A percentile compares a stretch with the other conserved stretches of the same genome.
Conservation (phyloP, 2,888 invertebrate species). For the Dusona sp. region DNA sequence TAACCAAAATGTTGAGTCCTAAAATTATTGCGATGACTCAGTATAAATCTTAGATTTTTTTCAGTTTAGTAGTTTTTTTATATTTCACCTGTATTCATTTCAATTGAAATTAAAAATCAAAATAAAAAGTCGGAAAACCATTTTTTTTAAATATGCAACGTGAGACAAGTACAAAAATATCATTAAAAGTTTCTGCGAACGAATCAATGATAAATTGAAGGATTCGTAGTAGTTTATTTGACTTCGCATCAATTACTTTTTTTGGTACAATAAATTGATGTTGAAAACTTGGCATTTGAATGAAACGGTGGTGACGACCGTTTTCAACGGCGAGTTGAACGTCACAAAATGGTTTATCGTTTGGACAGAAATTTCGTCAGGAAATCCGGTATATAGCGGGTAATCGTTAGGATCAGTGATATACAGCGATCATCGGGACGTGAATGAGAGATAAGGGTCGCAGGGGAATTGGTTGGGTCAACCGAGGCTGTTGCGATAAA, state of each 20-base stretch:
- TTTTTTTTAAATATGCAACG: no score
- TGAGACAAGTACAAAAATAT: no score
- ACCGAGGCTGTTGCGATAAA: conserved; percentile 55
- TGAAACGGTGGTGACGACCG: not conserved
- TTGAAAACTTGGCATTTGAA: not conserved
- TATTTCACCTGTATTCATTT: no score
- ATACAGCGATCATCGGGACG: conserved; percentile 43
- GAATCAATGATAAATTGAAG: not conserved
- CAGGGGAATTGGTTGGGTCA: conserved; percentile 50
- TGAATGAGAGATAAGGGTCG: conserved; percentile 40
- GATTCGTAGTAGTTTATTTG: not conserved
- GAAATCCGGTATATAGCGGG: conserved; percentile 9
- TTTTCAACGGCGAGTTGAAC: not conserved
- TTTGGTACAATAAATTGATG: not conserved
- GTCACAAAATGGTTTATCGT: conserved; percentile 28
- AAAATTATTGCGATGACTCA: no score
- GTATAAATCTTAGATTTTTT: no score
- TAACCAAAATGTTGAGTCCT: not conserved
- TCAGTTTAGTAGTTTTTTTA: no score
- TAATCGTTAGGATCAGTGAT: conserved; percentile 36
- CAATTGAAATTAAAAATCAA: no score
- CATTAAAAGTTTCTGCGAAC: no score
- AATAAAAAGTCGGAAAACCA: no score
- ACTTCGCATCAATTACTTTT: not conserved
- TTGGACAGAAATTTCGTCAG: not conserved